Conservation (phyloP, 2,113 vertebrate genomes). For the Cebus imitator region DNA sequence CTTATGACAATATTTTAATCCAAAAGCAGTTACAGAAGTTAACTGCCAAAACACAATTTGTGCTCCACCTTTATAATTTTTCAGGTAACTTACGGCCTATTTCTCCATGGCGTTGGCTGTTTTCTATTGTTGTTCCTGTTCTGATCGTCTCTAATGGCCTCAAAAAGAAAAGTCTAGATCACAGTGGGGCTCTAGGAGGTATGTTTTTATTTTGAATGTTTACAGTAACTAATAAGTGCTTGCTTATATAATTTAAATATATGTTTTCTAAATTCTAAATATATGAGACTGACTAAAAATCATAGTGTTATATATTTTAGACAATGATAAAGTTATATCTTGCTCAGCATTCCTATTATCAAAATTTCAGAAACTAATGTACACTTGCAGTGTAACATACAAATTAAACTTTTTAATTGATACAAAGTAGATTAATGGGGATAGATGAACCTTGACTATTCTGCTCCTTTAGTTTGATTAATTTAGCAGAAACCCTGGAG, state of each 20-base stretch:
- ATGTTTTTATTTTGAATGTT: slow-evolving; percentile 66
- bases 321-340: neutral
- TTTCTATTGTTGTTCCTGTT: slow-evolving; percentile 93
- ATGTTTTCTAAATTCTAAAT: slow-evolving; percentile 37
- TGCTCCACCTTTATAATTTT: slow-evolving; percentile 39
- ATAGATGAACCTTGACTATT: neutral
- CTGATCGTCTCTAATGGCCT: slow-evolving; percentile 85
- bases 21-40: slow-evolving; percentile 25
- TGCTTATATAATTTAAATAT: slow-evolving; percentile 27
- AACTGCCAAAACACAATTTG: neutral
- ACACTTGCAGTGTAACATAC: neutral
- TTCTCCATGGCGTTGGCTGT: slow-evolving; percentile 97
- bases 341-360: neutral
- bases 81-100: slow-evolving; percentile 91
- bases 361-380: neutral
- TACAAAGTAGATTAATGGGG: neutral
- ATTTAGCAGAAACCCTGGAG: neutral
- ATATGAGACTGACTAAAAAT: neutral
- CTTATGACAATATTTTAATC: neutral
- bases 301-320: neutral
- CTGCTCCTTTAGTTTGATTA: neutral
- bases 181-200: slow-evolving; percentile 93
- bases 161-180: slow-evolving; percentile 92
- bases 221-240: neutral
- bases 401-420: neutral